Conservation (phyloP, 2,113 vertebrate genomes). For the Tretioscincus oriximinensis region DNA sequence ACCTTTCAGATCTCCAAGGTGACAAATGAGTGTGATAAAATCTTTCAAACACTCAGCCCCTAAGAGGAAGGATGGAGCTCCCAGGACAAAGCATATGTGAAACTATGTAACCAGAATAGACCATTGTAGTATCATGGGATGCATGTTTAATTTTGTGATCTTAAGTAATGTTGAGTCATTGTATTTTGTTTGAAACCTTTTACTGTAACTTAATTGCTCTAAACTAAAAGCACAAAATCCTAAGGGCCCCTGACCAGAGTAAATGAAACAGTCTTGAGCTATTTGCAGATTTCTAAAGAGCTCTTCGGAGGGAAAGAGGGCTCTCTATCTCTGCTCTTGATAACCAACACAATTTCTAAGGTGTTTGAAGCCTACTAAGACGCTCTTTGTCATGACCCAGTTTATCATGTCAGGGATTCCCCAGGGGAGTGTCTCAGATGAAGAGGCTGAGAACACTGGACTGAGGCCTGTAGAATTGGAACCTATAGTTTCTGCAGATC, state of each 20-base stretch:
- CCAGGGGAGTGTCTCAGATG: too few species aligned
- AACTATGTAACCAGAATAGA: neutral
- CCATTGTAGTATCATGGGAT: too few species aligned
- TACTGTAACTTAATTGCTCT: neutral
- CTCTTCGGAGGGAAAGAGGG: too few species aligned
- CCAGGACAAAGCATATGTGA: neutral
- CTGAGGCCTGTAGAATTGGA: too few species aligned
- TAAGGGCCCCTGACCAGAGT: neutral
- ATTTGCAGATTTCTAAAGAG: neutral
- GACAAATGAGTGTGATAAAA: too few species aligned
- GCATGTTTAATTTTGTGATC: neutral
- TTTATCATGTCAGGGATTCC: too few species aligned
- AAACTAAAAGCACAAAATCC: neutral
- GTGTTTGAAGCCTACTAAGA: too few species aligned
- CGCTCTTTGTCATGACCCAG: too few species aligned
- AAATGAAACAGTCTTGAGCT: too few species aligned
- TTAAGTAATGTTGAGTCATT: too few species aligned
- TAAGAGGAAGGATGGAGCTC: neutral
- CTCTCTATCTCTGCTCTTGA: neutral
- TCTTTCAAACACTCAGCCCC: neutral
- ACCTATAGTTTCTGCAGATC: too few species aligned
- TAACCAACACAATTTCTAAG: neutral
- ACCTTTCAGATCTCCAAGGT: neutral
- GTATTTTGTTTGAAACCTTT: neutral
- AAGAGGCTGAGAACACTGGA: too few species aligned